Evolutionary conservation across 1,140 invertebrate species (phyloP).

Genomic region (Physella acuta): DNA sequence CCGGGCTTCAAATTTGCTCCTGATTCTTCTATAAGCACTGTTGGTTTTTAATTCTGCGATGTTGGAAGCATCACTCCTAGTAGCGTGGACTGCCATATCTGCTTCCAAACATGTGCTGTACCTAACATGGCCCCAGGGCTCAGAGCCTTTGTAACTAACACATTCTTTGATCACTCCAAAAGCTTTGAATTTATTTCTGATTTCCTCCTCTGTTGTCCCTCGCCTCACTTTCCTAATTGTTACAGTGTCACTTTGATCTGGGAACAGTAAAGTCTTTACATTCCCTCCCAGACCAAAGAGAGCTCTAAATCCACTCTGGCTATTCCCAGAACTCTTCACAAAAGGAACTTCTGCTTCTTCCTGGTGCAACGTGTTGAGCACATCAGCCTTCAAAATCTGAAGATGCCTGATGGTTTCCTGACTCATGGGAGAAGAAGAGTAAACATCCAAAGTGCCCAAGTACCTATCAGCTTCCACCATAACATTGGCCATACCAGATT

Average conservation of each 20-base stretch:
- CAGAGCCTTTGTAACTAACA: constrained; percentile 10
- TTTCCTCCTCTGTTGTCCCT: constrained; percentile 12
- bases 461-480: constrained; percentile 40
- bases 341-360: constrained; percentile 22
- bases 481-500: constrained; percentile 17
- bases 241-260: constrained; percentile 28
- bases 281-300: constrained; percentile 27
- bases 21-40: constrained; percentile 14
- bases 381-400: neutral
- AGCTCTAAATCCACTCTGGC: constrained; percentile 15
- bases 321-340: neutral
- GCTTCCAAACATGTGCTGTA: constrained; percentile 35
- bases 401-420: neutral
- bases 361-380: neutral
- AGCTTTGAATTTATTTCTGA: constrained; percentile 27
- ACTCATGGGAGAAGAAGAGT: constrained; percentile 14
- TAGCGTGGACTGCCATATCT: constrained; percentile 27
- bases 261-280: constrained; percentile 22
- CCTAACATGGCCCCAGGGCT: constrained; percentile 39
- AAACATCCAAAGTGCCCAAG: constrained; percentile 29
- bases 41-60: constrained; percentile 15
- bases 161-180: constrained; percentile 29
- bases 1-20: constrained; percentile 31
- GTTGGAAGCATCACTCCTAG: constrained; percentile 15
- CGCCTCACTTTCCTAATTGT: constrained; percentile 12